A percentile compares a stretch with the other conserved stretches of the same genome.
Evolutionary conservation across 2,797 vertebrate genomes (phyloP).

Genomic region (Tympanoctomys barrerae): DNA sequence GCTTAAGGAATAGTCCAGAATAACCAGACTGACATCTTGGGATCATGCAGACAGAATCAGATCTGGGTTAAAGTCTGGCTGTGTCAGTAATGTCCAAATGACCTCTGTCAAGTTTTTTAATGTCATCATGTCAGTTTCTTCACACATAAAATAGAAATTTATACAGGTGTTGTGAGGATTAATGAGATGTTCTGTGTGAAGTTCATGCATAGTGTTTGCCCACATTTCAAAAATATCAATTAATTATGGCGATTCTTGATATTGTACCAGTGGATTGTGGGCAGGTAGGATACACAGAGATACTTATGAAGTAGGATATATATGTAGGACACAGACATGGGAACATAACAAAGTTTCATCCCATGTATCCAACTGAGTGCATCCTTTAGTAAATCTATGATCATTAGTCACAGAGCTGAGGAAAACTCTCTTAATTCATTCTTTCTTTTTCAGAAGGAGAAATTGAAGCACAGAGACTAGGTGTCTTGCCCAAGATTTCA

Average conservation of each 20-base stretch:
- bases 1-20: not conserved
- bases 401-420: not conserved
- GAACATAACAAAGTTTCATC: not conserved
- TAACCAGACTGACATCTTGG: not conserved
- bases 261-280: not conserved
- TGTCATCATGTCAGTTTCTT: not conserved
- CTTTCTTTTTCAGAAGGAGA: constrained; percentile 19
- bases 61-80: constrained; percentile 18
- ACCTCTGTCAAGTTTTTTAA: not conserved
- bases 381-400: not conserved
- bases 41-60: not conserved
- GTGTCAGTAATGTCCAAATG: not conserved
- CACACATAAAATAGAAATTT: not conserved
- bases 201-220: not conserved
- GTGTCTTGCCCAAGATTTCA: not conserved
- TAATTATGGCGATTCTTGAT: not conserved
- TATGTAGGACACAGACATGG: too few species aligned
- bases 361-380: not conserved
- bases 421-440: constrained; percentile 3
- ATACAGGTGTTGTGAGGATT: not conserved
- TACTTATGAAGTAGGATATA: too few species aligned
- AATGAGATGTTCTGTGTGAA: not conserved
- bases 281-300: not conserved
- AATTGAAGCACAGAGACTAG: not conserved
- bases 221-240: not conserved